phyloP scores from a whole-genome alignment of 2,888 invertebrate species.

The Euzophera pinguis region DNA sequence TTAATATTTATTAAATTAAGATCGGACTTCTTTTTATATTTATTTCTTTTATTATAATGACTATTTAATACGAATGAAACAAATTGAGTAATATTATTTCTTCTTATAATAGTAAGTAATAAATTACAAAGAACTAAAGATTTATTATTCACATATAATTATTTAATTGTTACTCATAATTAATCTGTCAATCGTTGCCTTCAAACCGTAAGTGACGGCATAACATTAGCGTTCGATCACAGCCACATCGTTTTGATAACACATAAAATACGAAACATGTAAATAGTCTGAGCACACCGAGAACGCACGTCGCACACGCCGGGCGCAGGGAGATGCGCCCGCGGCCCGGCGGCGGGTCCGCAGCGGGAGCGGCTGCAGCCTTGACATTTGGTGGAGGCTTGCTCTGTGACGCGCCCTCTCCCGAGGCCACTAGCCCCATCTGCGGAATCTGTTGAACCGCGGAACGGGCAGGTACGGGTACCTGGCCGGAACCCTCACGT shows the following conservation, averaged over 20 bases:
- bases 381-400: conserved; percentile 61
- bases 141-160: conserved; percentile 18
- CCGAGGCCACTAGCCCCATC: conserved; percentile 66
- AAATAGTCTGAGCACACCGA: conserved; percentile 43
- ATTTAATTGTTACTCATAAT: conserved; percentile 24
- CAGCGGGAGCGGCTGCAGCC: conserved; percentile 49
- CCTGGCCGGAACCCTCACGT: conserved; percentile 70
- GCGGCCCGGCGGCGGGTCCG: conserved; percentile 21
- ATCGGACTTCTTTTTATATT: too few species aligned
- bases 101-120: conserved; percentile 9
- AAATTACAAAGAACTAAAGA: conserved; percentile 4
- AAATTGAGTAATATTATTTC: background rate
- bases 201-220: conserved; percentile 43
- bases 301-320: conserved; percentile 22
- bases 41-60: too few species aligned
- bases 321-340: conserved; percentile 38
- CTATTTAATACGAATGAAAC: background rate
- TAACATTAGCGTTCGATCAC: conserved; percentile 64
- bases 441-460: conserved; percentile 64
- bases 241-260: conserved; percentile 67
- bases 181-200: conserved; percentile 54
- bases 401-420: conserved; percentile 25
- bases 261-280: conserved; percentile 48
- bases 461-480: conserved; percentile 71
- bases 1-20: too few species aligned